Evolutionary conservation across 1,140 invertebrate species (phyloP).

Genomic region (Chlorops oryzae): DNA sequence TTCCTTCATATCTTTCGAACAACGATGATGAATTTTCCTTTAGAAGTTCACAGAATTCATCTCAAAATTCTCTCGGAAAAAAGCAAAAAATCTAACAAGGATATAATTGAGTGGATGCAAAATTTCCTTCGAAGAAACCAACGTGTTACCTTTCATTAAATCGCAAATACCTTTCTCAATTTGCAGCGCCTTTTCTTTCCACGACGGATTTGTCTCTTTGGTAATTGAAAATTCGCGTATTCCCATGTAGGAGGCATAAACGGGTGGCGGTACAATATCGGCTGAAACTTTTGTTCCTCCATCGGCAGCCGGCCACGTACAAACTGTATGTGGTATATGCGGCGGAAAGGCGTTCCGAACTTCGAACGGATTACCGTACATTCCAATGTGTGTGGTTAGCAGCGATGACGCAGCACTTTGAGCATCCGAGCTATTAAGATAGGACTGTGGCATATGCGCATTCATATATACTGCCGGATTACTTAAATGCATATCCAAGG

Average conservation of each 20-base stretch:
- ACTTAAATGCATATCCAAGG: slow-evolving; percentile 16
- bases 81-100: too few species aligned
- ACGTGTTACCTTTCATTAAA: slow-evolving; percentile 63
- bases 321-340: slow-evolving; percentile 36
- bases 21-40: too few species aligned
- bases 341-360: background rate
- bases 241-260: slow-evolving; percentile 31
- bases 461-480: background rate
- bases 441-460: background rate
- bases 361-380: slow-evolving; percentile 7
- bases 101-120: too few species aligned
- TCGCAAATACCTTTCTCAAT: slow-evolving; percentile 51
- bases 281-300: background rate
- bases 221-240: slow-evolving; percentile 42
- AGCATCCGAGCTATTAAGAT: background rate
- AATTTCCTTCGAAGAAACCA: too few species aligned
- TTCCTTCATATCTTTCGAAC: too few species aligned
- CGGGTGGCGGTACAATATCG: slow-evolving; percentile 37
- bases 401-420: slow-evolving; percentile 10
- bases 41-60: too few species aligned
- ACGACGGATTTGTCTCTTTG: slow-evolving; percentile 48
- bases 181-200: slow-evolving; percentile 54
- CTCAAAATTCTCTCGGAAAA: too few species aligned
- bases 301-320: slow-evolving; percentile 27
- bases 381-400: background rate